Percentiles rank a stretch among this genome's conserved stretches.
Conservation (phyloP, 1,140 invertebrate genomes). For the Bradysia coprophila region DNA sequence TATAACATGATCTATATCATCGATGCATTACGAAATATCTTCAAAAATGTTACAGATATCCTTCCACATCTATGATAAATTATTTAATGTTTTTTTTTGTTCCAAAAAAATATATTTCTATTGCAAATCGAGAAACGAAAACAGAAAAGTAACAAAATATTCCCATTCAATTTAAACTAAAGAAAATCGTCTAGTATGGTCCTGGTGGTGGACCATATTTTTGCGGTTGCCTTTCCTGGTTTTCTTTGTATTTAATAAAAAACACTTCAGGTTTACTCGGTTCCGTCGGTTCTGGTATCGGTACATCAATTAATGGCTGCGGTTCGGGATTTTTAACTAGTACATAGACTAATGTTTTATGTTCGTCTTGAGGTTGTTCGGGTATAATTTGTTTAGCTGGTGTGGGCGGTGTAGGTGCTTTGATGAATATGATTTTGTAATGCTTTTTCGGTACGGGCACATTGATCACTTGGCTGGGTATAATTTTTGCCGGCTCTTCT, state of each 20-base stretch:
- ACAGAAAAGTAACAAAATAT: no score
- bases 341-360: slow-evolving; percentile 73
- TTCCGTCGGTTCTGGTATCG: slow-evolving; percentile 26
- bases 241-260: slow-evolving; percentile 35
- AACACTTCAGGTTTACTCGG: slow-evolving; percentile 36
- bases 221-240: slow-evolving; percentile 12
- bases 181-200: background rate
- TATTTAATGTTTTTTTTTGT: no score
- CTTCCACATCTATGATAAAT: no score
- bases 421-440: slow-evolving; percentile 78
- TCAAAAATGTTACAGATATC: no score
- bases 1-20: no score
- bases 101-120: no score
- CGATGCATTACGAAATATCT: no score
- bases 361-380: slow-evolving; percentile 42
- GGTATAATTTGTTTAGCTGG: slow-evolving; percentile 33
- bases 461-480: slow-evolving; percentile 14
- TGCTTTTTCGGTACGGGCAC: slow-evolving; percentile 44
- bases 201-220: slow-evolving; percentile 16
- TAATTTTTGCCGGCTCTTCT: slow-evolving; percentile 35
- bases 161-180: background rate
- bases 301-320: slow-evolving; percentile 20
- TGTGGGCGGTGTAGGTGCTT: slow-evolving; percentile 55
- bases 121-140: no score
- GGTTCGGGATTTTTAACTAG: slow-evolving; percentile 55